These are phyloP conservation scores for Esox masquinongy DNA, from an alignment of 2,797 vertebrate genomes.

Conservation along the genomic window DNA sequence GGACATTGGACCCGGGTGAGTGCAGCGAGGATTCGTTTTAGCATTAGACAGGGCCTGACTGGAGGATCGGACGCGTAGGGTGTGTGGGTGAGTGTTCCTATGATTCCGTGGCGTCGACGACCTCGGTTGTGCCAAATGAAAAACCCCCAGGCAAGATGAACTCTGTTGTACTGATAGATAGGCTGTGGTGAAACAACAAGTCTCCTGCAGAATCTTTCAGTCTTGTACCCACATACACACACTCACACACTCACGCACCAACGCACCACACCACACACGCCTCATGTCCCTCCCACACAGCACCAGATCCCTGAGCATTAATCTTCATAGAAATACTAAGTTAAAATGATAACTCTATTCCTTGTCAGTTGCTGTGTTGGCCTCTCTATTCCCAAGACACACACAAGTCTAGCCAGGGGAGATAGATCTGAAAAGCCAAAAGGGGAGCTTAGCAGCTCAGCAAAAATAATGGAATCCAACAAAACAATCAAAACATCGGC, in stretches of 20 bases:
- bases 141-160: background rate
- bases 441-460: slow-evolving; percentile 36
- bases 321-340: slow-evolving; percentile 54
- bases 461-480: slow-evolving; percentile 64
- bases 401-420: slow-evolving; percentile 36
- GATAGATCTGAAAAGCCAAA: slow-evolving; percentile 43
- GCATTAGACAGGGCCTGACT: too few relatives aligned
- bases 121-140: too few relatives aligned
- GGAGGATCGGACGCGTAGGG: too few relatives aligned
- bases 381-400: slow-evolving; percentile 55
- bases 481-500: slow-evolving; percentile 66
- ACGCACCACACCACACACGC: slow-evolving; percentile 10
- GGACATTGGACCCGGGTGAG: too few relatives aligned
- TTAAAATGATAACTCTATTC: slow-evolving; percentile 41
- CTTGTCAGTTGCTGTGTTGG: slow-evolving; percentile 27
- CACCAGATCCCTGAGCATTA: slow-evolving; percentile 42
- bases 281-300: slow-evolving; percentile 6
- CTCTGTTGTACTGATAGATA: background rate
- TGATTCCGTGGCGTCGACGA: too few relatives aligned
- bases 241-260: background rate
- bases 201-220: slow-evolving; percentile 5
- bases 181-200: background rate
- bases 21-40: too few relatives aligned
- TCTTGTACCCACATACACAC: background rate
- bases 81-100: too few relatives aligned